Conservation (phyloP, 2,113 vertebrate genomes). For the Dermatemys mawii region DNA sequence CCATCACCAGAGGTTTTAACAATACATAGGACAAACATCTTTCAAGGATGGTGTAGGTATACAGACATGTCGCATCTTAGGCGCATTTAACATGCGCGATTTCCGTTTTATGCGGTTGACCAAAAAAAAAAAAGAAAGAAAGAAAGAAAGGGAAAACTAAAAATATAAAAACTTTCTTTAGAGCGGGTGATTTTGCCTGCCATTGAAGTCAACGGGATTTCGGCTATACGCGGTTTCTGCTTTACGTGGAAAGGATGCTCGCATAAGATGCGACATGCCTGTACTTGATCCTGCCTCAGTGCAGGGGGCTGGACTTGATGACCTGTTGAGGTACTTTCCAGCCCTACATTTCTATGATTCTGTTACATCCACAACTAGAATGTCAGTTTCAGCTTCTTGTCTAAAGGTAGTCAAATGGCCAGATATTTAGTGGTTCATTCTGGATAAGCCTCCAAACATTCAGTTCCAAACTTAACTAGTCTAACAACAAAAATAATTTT, state of each 20-base stretch:
- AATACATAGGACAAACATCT: neutral
- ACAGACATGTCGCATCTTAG: no score
- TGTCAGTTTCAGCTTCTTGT: conserved; percentile 3
- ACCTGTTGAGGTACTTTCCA: neutral
- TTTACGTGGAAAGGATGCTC: no score
- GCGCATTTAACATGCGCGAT: no score
- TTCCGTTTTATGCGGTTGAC: no score
- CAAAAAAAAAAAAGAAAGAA: no score
- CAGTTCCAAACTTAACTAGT: neutral
- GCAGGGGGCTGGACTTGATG: neutral
- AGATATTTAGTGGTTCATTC: conserved; percentile 16
- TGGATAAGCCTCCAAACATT: neutral
- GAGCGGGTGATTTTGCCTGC: no score
- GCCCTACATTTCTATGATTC: fast-evolving
- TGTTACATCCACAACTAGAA: neutral
- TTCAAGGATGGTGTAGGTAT: neutral
- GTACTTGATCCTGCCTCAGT: neutral
- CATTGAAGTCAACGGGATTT: no score
- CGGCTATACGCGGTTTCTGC: no score
- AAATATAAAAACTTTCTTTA: no score
- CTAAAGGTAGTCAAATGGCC: neutral
- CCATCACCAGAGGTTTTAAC: neutral
- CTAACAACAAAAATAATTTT: neutral
- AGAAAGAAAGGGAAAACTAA: no score
- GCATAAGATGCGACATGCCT: no score